Evolutionary conservation across 2,113 vertebrate genomes (phyloP), one percentile per base, ranked within the genome.

Genomic region (Mixornis gularis): DNA sequence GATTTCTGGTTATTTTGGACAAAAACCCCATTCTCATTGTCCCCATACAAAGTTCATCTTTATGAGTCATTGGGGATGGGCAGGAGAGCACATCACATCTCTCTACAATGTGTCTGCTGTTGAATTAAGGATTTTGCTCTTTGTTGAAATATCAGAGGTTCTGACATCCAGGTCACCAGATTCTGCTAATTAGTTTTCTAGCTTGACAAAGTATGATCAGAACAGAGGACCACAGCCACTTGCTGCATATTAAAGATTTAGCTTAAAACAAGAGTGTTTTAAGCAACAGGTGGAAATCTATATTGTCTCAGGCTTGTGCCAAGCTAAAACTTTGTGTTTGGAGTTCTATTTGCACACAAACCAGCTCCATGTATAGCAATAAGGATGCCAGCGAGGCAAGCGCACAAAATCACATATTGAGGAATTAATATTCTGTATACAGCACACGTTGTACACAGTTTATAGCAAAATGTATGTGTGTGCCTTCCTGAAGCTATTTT

Each of bases 381-480:
- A 95, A 68, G 0, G 43, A 49, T 43, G 88, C 69, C 93, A 85
- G 21, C 9, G 44, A 95, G 87, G 92, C 85, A 79, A 34, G 20
- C 79, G 60, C 77, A 52, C 82, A 66, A 72, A 88, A 86, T 32
- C 88, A 60, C 95, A 94, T 94, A 83, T 94, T 95, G 94, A 77
- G 84, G 92, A 62, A 95, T 93, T 96, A 95, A 95, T 96, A 95
- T 95, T 95, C 93, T 93, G 85, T 86, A 94, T 89, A 93, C 92
- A 87, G 90, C 87, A 89, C 92, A 85, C 78, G 63, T 92, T 93
- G 92, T 87, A 91, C 91, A 82, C 89, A 95, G 94, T 87, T 95
- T 95, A 92, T 93, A 79, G 96, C 94, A 96, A 96, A 96, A 96
- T 96, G 95, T 95, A 92, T 82, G 91, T 91, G 89, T 87, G 84